Evolutionary conservation across 2,113 vertebrate species (phyloP).

Genomic region (Marcusenius ussheri): DNA sequence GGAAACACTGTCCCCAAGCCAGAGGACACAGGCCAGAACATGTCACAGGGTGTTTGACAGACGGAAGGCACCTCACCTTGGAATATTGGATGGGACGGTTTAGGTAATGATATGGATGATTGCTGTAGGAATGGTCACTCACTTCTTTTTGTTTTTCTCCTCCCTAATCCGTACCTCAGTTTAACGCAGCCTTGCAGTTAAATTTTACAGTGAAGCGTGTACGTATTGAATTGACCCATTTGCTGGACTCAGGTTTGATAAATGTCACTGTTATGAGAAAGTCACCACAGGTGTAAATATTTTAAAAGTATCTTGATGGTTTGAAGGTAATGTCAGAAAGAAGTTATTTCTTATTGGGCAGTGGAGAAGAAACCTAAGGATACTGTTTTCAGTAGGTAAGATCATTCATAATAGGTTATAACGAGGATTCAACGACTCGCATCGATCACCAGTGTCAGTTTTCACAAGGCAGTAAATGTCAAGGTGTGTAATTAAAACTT

Average conservation of each 20-base stretch:
- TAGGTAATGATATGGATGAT: conserved; percentile 39
- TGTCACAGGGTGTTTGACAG: background rate
- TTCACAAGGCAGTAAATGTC: background rate
- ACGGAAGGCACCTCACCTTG: background rate
- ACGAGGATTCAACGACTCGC: background rate
- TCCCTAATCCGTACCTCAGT: conserved; percentile 16
- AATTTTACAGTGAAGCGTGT: conserved; percentile 42
- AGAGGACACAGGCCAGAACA: background rate
- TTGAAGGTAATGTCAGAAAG: background rate
- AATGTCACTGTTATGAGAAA: conserved; percentile 35
- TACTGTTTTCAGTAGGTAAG: background rate
- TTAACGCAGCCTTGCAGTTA: conserved; percentile 32
- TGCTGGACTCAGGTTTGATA: conserved; percentile 27
- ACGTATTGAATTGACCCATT: conserved; percentile 51
- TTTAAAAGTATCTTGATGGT: background rate
- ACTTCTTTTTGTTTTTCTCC: conserved; percentile 26
- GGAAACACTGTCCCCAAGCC: background rate
- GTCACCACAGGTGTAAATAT: background rate
- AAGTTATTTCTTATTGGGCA: background rate
- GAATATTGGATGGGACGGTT: conserved; percentile 23
- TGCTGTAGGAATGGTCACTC: conserved; percentile 52
- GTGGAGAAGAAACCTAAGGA: background rate
- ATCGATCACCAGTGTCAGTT: background rate
- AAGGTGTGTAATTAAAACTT: background rate
- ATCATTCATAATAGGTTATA: background rate